Evolutionary conservation across 1,140 invertebrate species (phyloP).

Genomic region (Daktulosphaira vitifoliae): DNA sequence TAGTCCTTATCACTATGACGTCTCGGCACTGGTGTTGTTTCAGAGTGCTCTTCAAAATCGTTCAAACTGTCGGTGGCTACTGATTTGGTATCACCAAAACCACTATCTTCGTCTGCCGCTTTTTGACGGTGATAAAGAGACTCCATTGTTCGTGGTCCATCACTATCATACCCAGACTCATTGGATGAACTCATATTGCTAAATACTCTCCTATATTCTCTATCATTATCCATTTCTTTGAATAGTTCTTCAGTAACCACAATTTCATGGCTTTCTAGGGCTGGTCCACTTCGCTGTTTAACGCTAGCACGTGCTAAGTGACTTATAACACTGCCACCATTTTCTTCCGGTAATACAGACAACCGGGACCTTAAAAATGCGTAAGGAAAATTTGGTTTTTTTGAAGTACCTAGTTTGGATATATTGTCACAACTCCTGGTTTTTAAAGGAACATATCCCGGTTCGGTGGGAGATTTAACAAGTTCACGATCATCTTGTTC

Average conservation of each 20-base stretch:
- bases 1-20: constrained; percentile 29
- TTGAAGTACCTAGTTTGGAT: constrained; percentile 44
- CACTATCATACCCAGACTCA: constrained; percentile 73
- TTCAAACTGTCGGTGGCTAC: constrained; percentile 21
- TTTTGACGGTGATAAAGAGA: background rate
- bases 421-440: constrained; percentile 57
- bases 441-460: constrained; percentile 48
- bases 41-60: constrained; percentile 19
- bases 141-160: constrained; percentile 40
- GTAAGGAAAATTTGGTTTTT: constrained; percentile 62
- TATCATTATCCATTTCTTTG: constrained; percentile 17
- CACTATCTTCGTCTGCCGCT: constrained; percentile 13
- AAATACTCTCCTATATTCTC: constrained; percentile 20
- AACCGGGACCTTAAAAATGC: constrained; percentile 65
- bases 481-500: constrained; percentile 40
- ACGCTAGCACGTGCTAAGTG: background rate
- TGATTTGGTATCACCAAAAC: constrained; percentile 21
- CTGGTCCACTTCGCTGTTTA: background rate
- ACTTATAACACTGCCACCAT: constrained; percentile 39
- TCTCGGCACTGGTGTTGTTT: constrained; percentile 14
- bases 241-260: constrained; percentile 21
- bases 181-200: constrained; percentile 64
- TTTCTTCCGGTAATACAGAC: constrained; percentile 65
- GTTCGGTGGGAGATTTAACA: constrained; percentile 38
- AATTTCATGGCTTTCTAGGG: constrained; percentile 1